A percentile compares a stretch with the other conserved stretches of the same genome.
Conservation (phyloP, 2,797 vertebrate genomes). For the Rhynchotus rufescens region DNA sequence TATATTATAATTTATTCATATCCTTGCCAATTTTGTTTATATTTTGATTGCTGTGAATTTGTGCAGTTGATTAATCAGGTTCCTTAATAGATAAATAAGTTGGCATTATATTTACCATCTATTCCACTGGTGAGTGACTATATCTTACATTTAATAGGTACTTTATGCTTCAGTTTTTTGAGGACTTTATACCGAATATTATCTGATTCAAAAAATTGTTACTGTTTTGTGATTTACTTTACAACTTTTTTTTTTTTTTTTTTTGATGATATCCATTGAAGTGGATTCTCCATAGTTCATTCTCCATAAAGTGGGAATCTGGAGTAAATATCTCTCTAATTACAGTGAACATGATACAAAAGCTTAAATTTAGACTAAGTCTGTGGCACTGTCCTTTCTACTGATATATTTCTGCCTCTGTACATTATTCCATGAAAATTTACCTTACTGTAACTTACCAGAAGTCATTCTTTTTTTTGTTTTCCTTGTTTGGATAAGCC, state of each 20-base stretch:
- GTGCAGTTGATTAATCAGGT: background rate
- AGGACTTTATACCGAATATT: fast-evolving
- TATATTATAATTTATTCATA: background rate
- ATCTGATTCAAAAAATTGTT: background rate
- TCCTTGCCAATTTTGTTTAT: background rate
- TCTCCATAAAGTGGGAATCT: background rate
- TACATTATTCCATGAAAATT: background rate
- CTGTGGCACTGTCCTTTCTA: background rate
- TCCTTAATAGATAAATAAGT: background rate
- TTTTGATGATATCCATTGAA: background rate
- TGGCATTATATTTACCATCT: background rate
- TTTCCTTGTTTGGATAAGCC: background rate
- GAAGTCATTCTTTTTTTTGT: background rate
- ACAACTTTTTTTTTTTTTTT: background rate
- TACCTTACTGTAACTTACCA: background rate
- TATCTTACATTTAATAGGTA: background rate
- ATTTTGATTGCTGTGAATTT: background rate
- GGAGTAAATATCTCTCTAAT: background rate
- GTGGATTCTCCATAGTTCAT: background rate
- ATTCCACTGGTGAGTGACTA: background rate
- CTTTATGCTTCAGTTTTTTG: background rate
- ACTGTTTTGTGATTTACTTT: background rate
- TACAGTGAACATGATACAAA: background rate
- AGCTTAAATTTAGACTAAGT: background rate
- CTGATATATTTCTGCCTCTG: background rate